A percentile compares a stretch with the other conserved stretches of the same genome.
Evolutionary conservation across 1,140 invertebrate genomes (phyloP).

Genomic region (Andricus grossulariae): DNA sequence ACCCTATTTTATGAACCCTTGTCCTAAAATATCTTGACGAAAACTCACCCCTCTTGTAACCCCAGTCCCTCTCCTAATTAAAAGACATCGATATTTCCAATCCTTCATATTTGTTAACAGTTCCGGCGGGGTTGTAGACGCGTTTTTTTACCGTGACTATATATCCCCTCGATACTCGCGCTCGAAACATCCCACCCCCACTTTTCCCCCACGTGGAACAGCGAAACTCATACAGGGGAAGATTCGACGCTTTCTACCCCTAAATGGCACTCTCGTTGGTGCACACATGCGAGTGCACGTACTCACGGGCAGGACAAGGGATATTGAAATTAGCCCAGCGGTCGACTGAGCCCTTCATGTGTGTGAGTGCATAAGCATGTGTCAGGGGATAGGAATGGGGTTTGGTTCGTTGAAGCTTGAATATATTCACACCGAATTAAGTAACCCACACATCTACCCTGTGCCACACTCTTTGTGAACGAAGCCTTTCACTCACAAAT

Average conservation of each 20-base stretch:
- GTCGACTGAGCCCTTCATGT: conserved; percentile 21
- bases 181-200: conserved; percentile 9
- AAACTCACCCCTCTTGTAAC: no score
- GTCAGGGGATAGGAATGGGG: neutral
- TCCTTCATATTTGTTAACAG: conserved; percentile 19
- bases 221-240: conserved; percentile 10
- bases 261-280: conserved; percentile 29
- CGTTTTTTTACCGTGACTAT: neutral
- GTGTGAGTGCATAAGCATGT: conserved; percentile 23
- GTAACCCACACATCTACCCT: conserved; percentile 55
- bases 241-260: conserved; percentile 30
- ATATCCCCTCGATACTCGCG: conserved; percentile 18
- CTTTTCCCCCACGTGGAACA: conserved; percentile 6
- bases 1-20: no score
- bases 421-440: conserved; percentile 66
- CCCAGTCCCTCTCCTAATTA: neutral
- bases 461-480: conserved; percentile 20
- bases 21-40: no score
- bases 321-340: conserved; percentile 31
- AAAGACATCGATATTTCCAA: conserved; percentile 28
- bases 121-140: conserved; percentile 8
- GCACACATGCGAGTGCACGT: conserved; percentile 14
- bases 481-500: conserved; percentile 30
- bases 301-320: conserved; percentile 18
- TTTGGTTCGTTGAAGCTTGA: conserved; percentile 47